These are phyloP conservation scores for Sitophilus oryzae DNA, from an alignment of 1,140 invertebrate genomes.

Conservation along the genomic window DNA sequence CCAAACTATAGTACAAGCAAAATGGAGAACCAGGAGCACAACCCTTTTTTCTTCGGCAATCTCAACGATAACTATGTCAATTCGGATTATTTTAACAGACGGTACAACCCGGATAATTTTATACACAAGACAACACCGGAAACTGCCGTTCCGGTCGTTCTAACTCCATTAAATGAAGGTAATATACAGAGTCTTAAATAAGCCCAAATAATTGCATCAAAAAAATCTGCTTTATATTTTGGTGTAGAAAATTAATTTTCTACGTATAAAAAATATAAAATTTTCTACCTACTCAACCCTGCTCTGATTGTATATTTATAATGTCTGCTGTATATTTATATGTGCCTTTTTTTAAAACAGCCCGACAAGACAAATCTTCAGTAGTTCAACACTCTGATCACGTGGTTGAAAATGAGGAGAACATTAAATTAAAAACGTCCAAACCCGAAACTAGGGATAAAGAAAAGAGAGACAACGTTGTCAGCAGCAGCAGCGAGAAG, in stretches of 20 bases:
- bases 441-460: constrained; percentile 43
- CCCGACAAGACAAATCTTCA: background rate
- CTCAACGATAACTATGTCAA: constrained; percentile 32
- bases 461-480: constrained; percentile 25
- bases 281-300: too few relatives aligned
- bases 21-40: constrained; percentile 15
- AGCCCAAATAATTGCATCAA: too few relatives aligned
- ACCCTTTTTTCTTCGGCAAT: constrained; percentile 36
- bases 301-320: too few relatives aligned
- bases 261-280: too few relatives aligned
- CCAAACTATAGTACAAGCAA: background rate
- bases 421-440: constrained; percentile 40
- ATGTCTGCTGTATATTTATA: too few relatives aligned
- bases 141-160: background rate
- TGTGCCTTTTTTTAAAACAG: too few relatives aligned
- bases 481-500: constrained; percentile 2
- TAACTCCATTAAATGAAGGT: background rate
- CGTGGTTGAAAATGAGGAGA: constrained; percentile 45
- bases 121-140: background rate
- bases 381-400: background rate
- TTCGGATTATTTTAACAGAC: constrained; percentile 32
- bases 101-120: constrained; percentile 37
- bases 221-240: too few relatives aligned
- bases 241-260: too few relatives aligned
- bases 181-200: too few relatives aligned